Evolutionary conservation across 2,113 vertebrate species (phyloP).

Genomic region (Ophiodon elongatus): DNA sequence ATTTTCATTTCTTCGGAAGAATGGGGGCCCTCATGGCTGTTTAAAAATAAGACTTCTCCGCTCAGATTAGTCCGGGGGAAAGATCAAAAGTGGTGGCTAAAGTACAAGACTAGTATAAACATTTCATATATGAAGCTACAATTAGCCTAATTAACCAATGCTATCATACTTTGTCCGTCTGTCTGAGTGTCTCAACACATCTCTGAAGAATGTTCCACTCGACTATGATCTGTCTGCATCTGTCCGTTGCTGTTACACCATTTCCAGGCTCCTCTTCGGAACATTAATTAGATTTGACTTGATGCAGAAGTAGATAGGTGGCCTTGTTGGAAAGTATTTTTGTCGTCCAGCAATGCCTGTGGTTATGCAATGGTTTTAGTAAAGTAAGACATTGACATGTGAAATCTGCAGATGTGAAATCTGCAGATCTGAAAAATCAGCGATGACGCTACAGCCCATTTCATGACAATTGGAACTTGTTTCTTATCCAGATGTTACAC

Average conservation of each 20-base stretch:
- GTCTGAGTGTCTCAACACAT: constrained; percentile 22
- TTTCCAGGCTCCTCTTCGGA: constrained; percentile 50
- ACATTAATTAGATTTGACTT: constrained; percentile 49
- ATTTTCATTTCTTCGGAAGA: constrained; percentile 38
- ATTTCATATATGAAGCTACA: constrained; percentile 23
- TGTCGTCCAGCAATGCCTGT: constrained; percentile 3
- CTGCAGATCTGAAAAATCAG: constrained; percentile 4
- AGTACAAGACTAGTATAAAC: neutral
- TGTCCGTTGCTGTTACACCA: constrained; percentile 23
- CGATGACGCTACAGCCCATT: neutral
- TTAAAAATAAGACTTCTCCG: constrained; percentile 36
- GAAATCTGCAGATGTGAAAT: constrained; percentile 27
- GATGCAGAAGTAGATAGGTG: constrained; percentile 34
- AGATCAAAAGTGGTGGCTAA: constrained; percentile 18
- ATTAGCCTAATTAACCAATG: constrained; percentile 46
- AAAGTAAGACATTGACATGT: constrained; percentile 11
- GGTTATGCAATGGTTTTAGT: neutral
- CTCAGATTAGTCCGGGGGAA: constrained; percentile 25
- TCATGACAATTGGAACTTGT: neutral
- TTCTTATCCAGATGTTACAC: neutral
- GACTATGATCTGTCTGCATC: constrained; percentile 19
- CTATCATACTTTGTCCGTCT: constrained; percentile 21
- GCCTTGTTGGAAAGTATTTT: constrained; percentile 32
- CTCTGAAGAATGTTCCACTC: constrained; percentile 42
- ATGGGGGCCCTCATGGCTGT: constrained; percentile 10